These are phyloP conservation scores for Aphidius colemani DNA, from an alignment of 2,888 invertebrate genomes.

Conservation along the genomic window DNA sequence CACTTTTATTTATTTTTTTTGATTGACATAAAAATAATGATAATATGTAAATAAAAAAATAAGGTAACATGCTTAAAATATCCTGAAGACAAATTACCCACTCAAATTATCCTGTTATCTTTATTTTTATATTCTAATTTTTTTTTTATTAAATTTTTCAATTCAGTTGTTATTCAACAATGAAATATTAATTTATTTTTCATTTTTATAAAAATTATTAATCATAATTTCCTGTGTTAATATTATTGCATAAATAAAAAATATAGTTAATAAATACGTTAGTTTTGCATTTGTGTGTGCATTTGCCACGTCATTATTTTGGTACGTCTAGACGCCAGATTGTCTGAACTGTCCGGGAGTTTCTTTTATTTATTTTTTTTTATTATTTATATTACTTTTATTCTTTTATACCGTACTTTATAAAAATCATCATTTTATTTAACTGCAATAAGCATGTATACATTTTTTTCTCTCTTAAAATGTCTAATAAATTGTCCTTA, in stretches of 20 bases:
- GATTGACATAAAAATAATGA: too few relatives aligned
- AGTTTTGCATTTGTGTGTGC: neutral
- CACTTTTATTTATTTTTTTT: too few relatives aligned
- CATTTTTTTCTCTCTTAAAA: neutral
- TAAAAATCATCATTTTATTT: neutral
- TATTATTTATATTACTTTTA: conserved; percentile 28
- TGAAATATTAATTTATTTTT: too few relatives aligned
- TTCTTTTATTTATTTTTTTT: conserved; percentile 13
- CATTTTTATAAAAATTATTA: too few relatives aligned
- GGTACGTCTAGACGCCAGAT: conserved; percentile 59
- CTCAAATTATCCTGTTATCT: neutral
- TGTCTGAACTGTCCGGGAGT: conserved; percentile 49
- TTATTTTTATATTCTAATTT: conserved; percentile 1
- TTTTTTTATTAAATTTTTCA: neutral
- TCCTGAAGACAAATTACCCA: neutral
- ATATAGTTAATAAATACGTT: neutral
- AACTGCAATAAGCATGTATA: too few relatives aligned
- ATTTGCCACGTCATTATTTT: conserved; percentile 53
- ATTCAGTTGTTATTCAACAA: too few relatives aligned
- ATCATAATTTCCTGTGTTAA: too few relatives aligned
- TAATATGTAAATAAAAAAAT: too few relatives aligned
- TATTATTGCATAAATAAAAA: neutral
- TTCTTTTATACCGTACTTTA: conserved; percentile 28
- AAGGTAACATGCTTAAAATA: too few relatives aligned
- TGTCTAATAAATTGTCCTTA: too few relatives aligned